Evolutionary conservation across 1,140 invertebrate genomes (phyloP).

Genomic region (Portunus trituberculatus): DNA sequence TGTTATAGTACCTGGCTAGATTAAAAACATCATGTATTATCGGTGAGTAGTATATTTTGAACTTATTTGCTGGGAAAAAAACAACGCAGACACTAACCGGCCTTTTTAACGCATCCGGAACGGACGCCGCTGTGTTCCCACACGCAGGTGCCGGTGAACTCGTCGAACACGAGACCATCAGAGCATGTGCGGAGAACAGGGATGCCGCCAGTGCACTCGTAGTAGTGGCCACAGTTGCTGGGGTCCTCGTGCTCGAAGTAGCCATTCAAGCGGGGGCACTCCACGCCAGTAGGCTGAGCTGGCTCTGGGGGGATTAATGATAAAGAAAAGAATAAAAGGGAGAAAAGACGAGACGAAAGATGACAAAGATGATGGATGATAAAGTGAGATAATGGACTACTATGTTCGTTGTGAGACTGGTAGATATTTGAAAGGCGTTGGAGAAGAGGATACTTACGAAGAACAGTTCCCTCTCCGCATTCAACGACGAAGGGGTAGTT

Average conservation of each 20-base stretch:
- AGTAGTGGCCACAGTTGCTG: conserved; percentile 90
- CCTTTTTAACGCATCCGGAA: conserved; percentile 43
- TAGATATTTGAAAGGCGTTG: background rate
- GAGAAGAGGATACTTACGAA: conserved; percentile 86
- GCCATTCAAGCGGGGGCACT: conserved; percentile 90
- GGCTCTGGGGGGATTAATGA: conserved; percentile 76
- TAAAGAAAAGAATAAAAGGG: background rate
- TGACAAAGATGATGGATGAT: background rate
- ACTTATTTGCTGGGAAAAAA: too few species aligned
- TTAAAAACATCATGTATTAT: too few species aligned
- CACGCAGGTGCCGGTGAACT: conserved; percentile 87
- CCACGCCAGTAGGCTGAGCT: conserved; percentile 77
- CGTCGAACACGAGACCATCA: conserved; percentile 91
- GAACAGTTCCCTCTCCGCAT: conserved; percentile 86
- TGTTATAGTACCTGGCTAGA: too few species aligned
- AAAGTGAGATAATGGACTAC: background rate
- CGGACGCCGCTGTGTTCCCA: conserved; percentile 86
- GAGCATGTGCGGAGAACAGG: conserved; percentile 88
- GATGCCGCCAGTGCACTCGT: conserved; percentile 89
- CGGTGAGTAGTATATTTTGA: too few species aligned
- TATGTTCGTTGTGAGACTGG: background rate
- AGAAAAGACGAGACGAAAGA: background rate
- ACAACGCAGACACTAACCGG: conserved; percentile 24
- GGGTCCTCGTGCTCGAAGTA: conserved; percentile 90
- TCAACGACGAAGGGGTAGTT: conserved; percentile 90